Percentiles rank a stretch among this genome's conserved stretches.
Conservation (phyloP, 2,888 invertebrate species). For the Autographa gamma region DNA sequence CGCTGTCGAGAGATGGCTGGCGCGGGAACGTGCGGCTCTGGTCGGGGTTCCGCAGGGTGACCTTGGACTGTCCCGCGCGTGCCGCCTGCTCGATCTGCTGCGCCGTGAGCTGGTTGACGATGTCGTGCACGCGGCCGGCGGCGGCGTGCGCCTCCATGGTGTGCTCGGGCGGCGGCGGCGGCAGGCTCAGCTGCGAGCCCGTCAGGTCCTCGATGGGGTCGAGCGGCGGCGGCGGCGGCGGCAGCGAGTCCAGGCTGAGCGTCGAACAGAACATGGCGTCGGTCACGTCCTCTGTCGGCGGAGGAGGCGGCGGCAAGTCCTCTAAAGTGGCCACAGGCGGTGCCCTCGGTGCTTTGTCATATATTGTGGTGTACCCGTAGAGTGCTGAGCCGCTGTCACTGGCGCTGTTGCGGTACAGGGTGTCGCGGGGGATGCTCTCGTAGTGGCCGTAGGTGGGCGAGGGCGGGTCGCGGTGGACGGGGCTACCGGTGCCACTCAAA, state of each 20-base stretch:
- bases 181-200: slow-evolving; percentile 93
- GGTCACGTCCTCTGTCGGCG: slow-evolving; percentile 89
- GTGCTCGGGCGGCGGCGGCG: slow-evolving; percentile 92
- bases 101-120: slow-evolving; percentile 79
- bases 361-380: slow-evolving; percentile 85
- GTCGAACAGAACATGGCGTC: slow-evolving; percentile 92
- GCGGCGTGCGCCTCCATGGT: slow-evolving; percentile 77
- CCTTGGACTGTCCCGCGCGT: slow-evolving; percentile 77
- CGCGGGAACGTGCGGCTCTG: slow-evolving; percentile 83
- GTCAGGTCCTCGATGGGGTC: slow-evolving; percentile 89
- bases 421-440: slow-evolving; percentile 75
- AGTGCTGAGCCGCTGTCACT: slow-evolving; percentile 75
- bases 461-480: slow-evolving; percentile 66
- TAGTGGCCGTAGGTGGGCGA: slow-evolving; percentile 78
- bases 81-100: slow-evolving; percentile 79
- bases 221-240: slow-evolving; percentile 93
- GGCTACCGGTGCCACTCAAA: slow-evolving; percentile 66
- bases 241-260: slow-evolving; percentile 93
- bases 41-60: slow-evolving; percentile 77
- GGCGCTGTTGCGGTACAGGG: slow-evolving; percentile 70
- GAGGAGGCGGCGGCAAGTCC: slow-evolving; percentile 91
- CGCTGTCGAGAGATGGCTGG: slow-evolving; percentile 89
- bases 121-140: slow-evolving; percentile 81
- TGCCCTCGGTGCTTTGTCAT: slow-evolving; percentile 78
- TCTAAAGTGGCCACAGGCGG: slow-evolving; percentile 72